Evolutionary conservation across 2,113 vertebrate genomes (phyloP).

Genomic region (Ginglymostoma cirratum): DNA sequence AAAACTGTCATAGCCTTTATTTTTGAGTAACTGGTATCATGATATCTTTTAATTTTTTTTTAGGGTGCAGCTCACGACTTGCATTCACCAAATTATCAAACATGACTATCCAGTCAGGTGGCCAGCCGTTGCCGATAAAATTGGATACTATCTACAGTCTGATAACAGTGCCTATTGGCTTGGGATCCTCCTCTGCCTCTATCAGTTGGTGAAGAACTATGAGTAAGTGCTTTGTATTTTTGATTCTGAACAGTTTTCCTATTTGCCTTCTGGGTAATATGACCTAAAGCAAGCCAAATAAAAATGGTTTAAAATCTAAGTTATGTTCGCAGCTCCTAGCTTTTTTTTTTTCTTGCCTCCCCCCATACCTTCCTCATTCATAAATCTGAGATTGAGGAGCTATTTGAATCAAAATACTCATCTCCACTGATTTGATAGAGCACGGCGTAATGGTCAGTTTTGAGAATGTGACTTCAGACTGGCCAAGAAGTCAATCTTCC

Average conservation of each 20-base stretch:
- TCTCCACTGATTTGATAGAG: background rate
- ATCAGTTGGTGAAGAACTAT: slow-evolving; percentile 98
- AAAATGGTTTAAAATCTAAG: background rate
- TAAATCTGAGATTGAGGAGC: too few species aligned
- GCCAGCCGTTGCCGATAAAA: slow-evolving; percentile 96
- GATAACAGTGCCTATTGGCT: slow-evolving; percentile 91
- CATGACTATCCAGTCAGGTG: slow-evolving; percentile 93
- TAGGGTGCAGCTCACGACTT: slow-evolving; percentile 96
- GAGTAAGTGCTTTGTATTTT: slow-evolving; percentile 68
- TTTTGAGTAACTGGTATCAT: background rate
- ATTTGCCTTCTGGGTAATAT: background rate
- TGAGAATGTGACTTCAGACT: background rate
- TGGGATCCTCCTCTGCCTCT: slow-evolving; percentile 94
- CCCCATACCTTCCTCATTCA: background rate
- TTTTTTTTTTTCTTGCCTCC: background rate
- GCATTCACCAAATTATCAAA: slow-evolving; percentile 98
- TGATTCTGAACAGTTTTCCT: background rate
- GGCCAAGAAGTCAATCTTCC: background rate
- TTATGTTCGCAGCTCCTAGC: background rate
- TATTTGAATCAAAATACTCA: too few species aligned
- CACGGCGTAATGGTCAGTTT: background rate
- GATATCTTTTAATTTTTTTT: slow-evolving; percentile 39
- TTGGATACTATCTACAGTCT: slow-evolving; percentile 93
- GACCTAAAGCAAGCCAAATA: background rate
- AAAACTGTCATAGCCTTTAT: background rate